Evolutionary conservation across 2,113 vertebrate species (phyloP), one percentile per base, ranked within the genome.

Genomic region (Phocoena sinus): DNA sequence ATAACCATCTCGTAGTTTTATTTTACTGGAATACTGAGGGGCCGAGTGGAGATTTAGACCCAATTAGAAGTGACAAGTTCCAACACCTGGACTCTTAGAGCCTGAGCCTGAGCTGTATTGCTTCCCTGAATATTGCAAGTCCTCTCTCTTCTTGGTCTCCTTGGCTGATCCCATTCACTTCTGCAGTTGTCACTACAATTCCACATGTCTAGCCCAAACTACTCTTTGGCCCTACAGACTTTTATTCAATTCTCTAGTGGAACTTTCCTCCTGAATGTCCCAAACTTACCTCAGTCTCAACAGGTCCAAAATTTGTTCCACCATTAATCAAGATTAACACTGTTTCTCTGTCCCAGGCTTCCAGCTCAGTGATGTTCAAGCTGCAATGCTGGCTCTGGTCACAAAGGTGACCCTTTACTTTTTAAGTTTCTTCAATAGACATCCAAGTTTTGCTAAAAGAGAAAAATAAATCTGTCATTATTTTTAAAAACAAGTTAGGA

Each of bases 331-430:
- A 70, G 31, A 82, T 74, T 58, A 62, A 77, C 28, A 12, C 33
- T 53, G 38, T 67, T 95, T 82, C 56, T 74, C n/a, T 97, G 18
- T 36, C 4, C 28, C 11, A 76, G 82, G 70, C 17, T 70, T 63
- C n/a, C 74, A n/a, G 47, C 56, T 73, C 41, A 8, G 65, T 38
- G 50, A 36, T 74, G 33, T 47, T 80, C 73, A 80, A 80, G 38
- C 25, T 85, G 71, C 20, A 87, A 41, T 41, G 47, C 60, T 70
- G 41, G 14, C 79, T 95, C 41, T 80, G 25, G 74, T 87, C 86
- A 97, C 86, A 93, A 93, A 93, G 60, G 44, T 74, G 67, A 28
- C 74, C 73, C 86, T 86, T 73, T 62, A 67, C 44, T 71, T 84
- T 81, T 41, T 50, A 89, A n/a, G 25, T 70, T 94, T 87, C 47